Conservation (phyloP, 2,113 vertebrate genomes). For the Prunella fulvescens region DNA sequence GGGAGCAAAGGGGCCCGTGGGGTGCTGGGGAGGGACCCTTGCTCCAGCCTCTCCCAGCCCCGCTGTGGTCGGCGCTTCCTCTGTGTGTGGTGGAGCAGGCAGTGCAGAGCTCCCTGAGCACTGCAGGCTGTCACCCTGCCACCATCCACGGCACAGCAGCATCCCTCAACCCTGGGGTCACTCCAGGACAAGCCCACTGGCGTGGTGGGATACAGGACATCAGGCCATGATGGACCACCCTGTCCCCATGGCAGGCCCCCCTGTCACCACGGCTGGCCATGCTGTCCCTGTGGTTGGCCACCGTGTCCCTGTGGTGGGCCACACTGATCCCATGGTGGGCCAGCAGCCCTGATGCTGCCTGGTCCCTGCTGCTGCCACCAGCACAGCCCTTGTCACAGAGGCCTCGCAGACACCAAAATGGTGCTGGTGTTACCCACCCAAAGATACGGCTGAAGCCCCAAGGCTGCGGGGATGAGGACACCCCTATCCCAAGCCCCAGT, state of each 20-base stretch:
- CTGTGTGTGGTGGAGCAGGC: not conserved
- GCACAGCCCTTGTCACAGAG: fast-evolving
- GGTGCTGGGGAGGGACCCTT: fast-evolving
- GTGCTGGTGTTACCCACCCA: not conserved
- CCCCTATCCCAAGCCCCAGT: fast-evolving
- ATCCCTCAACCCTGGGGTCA: not conserved
- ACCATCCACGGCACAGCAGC: fast-evolving
- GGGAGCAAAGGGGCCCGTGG: not conserved
- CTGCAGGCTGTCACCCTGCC: not conserved
- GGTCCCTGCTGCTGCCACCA: not conserved
- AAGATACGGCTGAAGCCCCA: fast-evolving
- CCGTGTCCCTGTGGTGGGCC: not conserved
- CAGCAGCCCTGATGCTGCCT: not conserved
- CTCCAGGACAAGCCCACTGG: fast-evolving
- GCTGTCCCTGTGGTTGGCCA: not conserved
- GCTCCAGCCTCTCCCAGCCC: not conserved
- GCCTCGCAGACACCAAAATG: fast-evolving
- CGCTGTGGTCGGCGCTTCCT: not conserved
- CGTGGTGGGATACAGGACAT: fast-evolving
- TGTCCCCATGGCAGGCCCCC: too few relatives aligned
- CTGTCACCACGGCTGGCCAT: fast-evolving
- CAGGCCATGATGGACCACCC: not conserved
- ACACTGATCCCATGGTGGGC: not conserved
- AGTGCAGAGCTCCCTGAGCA: not conserved
- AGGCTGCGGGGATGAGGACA: fast-evolving